Percentiles rank a stretch among this genome's conserved stretches.
These are phyloP conservation scores for Malaclemys terrapin DNA, from an alignment of 2,113 vertebrate genomes.

Conservation along the genomic window DNA sequence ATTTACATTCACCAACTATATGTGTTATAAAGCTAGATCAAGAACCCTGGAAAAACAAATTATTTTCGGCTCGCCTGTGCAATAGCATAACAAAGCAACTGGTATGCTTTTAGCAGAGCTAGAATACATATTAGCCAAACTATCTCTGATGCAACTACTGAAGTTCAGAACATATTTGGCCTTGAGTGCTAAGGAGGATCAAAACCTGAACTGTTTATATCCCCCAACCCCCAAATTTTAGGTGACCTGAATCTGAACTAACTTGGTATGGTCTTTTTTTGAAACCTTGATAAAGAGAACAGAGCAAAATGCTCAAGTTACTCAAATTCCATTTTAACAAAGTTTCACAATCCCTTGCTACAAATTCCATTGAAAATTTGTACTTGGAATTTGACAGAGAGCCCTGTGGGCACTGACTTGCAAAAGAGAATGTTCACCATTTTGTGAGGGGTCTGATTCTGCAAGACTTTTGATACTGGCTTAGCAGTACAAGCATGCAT, in stretches of 20 bases:
- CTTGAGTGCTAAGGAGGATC: slow-evolving; percentile 42
- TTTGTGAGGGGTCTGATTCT: background rate
- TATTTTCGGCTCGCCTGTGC: slow-evolving; percentile 55
- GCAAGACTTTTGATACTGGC: background rate
- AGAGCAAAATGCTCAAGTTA: background rate
- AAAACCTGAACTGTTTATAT: slow-evolving; percentile 41
- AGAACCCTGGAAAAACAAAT: slow-evolving; percentile 66
- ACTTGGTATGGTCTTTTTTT: background rate
- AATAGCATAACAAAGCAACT: slow-evolving; percentile 39
- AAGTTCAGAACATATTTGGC: slow-evolving; percentile 53
- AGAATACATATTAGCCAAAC: slow-evolving; percentile 63
- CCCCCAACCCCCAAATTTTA: slow-evolving; percentile 35
- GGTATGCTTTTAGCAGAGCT: slow-evolving; percentile 56
- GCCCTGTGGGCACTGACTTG: background rate
- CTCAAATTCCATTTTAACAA: background rate
- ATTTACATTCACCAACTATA: slow-evolving; percentile 66
- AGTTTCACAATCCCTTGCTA: background rate
- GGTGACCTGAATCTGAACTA: background rate
- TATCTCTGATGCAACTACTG: slow-evolving; percentile 54
- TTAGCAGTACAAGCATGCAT: fast-evolving
- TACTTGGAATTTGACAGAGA: background rate
- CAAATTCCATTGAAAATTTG: background rate
- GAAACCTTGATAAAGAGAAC: background rate
- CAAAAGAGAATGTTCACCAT: background rate
- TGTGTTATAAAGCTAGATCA: slow-evolving; percentile 67